Percentiles rank a stretch among this genome's conserved stretches.
Evolutionary conservation across 2,797 vertebrate species (phyloP).

Genomic region (Hydrolagus colliei): DNA sequence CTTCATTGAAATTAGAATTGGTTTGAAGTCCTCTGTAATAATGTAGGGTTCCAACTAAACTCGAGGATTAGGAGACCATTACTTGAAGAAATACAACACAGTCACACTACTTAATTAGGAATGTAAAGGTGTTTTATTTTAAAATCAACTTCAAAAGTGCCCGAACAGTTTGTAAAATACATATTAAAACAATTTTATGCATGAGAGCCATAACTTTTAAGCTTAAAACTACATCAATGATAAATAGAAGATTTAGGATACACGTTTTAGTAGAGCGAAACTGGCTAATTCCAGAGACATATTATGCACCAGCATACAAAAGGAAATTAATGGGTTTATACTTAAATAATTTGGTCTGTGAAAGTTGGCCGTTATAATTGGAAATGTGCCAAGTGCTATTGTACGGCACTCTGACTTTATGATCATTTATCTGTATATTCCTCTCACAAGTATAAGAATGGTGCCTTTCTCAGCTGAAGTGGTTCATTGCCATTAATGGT

Average conservation of each 20-base stretch:
- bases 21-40: neutral
- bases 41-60: neutral
- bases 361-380: conserved; percentile 10
- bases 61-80: neutral
- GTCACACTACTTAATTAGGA: neutral
- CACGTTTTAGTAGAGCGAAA: neutral
- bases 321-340: conserved; percentile 14
- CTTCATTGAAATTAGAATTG: neutral
- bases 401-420: neutral
- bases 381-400: neutral
- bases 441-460: neutral
- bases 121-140: conserved; percentile 8
- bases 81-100: neutral
- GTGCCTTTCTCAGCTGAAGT: neutral
- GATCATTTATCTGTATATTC: neutral
- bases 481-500: neutral
- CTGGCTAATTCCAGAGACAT: neutral
- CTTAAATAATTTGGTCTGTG: neutral
- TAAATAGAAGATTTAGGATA: conserved; percentile 3
- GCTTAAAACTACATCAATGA: neutral
- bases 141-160: neutral
- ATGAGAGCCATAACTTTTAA: neutral
- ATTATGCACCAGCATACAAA: neutral
- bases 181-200: conserved; percentile 10
- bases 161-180: neutral